Evolutionary conservation across 2,888 invertebrate genomes (phyloP).

Genomic region (Saturnia pavonia): DNA sequence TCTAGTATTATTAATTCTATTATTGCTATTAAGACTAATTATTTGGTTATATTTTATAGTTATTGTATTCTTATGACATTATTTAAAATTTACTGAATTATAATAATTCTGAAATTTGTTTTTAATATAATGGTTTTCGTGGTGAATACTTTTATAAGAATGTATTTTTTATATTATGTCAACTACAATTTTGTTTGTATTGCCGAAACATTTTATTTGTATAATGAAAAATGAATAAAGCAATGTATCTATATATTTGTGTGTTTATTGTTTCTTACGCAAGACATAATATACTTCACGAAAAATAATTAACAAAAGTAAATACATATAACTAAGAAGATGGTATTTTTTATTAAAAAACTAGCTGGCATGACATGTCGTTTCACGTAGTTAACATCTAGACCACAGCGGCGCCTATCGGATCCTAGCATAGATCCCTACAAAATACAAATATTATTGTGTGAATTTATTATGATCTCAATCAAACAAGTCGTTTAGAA

Average conservation of each 20-base stretch:
- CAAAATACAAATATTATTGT: no score
- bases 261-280: not conserved
- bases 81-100: not conserved
- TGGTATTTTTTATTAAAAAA: no score
- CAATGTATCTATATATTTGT: not conserved
- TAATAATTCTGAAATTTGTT: not conserved
- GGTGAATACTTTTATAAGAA: not conserved
- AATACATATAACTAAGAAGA: no score
- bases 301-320: no score
- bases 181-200: not conserved
- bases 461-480: no score
- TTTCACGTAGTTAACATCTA: no score
- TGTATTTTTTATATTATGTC: not conserved
- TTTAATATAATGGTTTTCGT: not conserved
- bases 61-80: not conserved
- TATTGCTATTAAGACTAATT: constrained; percentile 17
- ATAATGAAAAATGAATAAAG: not conserved
- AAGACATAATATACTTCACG: no score
- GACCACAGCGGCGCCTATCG: no score
- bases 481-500: no score
- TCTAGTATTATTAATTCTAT: constrained; percentile 21
- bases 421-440: no score
- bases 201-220: not conserved
- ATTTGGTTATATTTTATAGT: constrained; percentile 10
- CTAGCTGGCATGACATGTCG: no score